Evolutionary conservation across 2,888 invertebrate species (phyloP), one percentile per base, ranked within the genome.

Genomic region (Eledona agricola): DNA sequence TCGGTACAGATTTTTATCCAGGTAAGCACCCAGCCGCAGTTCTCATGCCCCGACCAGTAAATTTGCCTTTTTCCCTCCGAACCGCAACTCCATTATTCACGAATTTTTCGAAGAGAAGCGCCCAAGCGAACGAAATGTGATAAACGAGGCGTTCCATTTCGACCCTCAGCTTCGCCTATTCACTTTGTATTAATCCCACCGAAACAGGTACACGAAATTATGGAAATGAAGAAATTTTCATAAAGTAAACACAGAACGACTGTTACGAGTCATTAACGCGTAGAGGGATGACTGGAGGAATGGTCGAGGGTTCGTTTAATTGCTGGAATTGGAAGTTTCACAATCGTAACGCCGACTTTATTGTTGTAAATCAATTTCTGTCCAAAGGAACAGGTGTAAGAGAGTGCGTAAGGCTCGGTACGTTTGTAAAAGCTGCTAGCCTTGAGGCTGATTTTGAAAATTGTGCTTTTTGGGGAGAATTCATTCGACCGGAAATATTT

Each of bases 31-130:
- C 59, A 60, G 64, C 68, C 64, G 71, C 66, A 68, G 65, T 70
- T 69, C 71, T 67, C 59, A 42, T 31, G 11, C 32, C 65, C 65
- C 64, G 65, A 70, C 67, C 68, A 71, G 72, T 74, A 73, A 72
- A 74, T 73, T 72, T 68, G 62, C 65, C 61, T 70, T 71, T 68
- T 71, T 63, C 62, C 62, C 62, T 64, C 54, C 64, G 61, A 57
- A 65, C 67, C 67, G 64, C 66, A 66, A 65, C 65, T 67, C 72
- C 68, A 71, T 72, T 73, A 72, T 73, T 72, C 71, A 70, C 69
- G 63, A 71, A 70, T 71, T 73, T 71, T 65, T 64, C 66, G 63
- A 70, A 64, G 65, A 63, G 59, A 67, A 58, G 62, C 71, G 65
- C 51, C 64, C 65, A 68, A 57, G 67, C 70, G 71, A 58, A 70